A percentile compares a stretch with the other conserved stretches of the same genome.
Evolutionary conservation across 2,797 vertebrate genomes (phyloP).

Genomic region (Galagoides demidoff): DNA sequence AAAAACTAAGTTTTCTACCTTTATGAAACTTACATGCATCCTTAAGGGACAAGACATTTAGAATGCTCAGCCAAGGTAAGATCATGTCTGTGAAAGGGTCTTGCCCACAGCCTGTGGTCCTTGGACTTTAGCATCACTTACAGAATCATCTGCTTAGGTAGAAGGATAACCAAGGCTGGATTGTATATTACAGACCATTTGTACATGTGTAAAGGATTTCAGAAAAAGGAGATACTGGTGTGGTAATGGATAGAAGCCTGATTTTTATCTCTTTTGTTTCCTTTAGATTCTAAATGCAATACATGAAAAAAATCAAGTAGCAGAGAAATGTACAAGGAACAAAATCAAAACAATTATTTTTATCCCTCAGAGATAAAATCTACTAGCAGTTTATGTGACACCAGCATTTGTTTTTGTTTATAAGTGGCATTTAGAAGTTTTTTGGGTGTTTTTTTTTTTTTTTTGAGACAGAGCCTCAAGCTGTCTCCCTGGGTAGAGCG

Average conservation of each 20-base stretch:
- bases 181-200: neutral
- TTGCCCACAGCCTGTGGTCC: neutral
- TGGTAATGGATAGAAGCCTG: neutral
- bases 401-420: slow-evolving; percentile 46
- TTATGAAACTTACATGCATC: neutral
- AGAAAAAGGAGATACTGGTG: neutral
- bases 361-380: neutral
- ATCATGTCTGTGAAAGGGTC: neutral
- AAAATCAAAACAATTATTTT: slow-evolving; percentile 38
- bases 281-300: slow-evolving; percentile 27
- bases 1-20: slow-evolving; percentile 20
- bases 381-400: neutral
- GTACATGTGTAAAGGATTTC: neutral
- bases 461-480: too few species aligned
- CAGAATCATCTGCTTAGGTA: neutral
- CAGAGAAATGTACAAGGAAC: slow-evolving; percentile 41
- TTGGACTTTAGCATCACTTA: neutral
- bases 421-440: slow-evolving; percentile 13
- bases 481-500: too few species aligned
- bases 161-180: neutral
- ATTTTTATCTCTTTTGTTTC: neutral
- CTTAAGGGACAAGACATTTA: neutral
- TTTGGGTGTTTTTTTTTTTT: too few species aligned
- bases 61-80: neutral
- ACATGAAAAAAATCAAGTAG: neutral